Base-by-base conservation (phyloP, 2,888 invertebrate genomes). In the Candidula unifasciata region DNA sequence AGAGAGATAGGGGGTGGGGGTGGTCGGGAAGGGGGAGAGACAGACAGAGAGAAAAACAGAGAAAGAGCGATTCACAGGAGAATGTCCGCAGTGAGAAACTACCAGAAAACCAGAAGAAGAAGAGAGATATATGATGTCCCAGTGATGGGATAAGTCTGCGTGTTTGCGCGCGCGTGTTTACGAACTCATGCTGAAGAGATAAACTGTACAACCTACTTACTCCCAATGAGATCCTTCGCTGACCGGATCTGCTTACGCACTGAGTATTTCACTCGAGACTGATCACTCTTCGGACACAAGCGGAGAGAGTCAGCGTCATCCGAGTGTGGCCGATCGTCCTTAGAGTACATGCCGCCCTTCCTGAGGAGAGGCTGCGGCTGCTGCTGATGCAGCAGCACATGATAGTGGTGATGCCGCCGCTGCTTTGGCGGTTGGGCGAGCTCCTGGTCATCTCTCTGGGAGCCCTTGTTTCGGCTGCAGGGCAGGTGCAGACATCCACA, bases 401-500 rank as follows among this genome's bases (percentile, higher is more conserved):
- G 79, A 5, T 60, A 35, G 44, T 74, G 82, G 35, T 44, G 82
- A 13, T 74, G 82, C 10, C 30, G 77, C 27, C 37, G 64, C 27
- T 30, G 71, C 57, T 27, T 57, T 24, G 35, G 18, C 16, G 64
- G 30, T 21, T 73, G 71, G 27, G 24, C 60, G 0, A 27, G 73
- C 27, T 60, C 81, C 13, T 82, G 74, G 1, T 82, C 82, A 24
- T 82, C 76, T 44, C 68, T 8, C 30, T 52, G 3, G 35, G 66
- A 60, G n/a, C 30, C 37, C 52, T n/a, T 44, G 2, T 66, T 44
- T 68, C 52, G 76, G 68, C 76, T 76, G 68, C 82, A 82, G 52
- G 82, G 82, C 66, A 82, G 73, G 77, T 76, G 82, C 24, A 82
- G 66, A 18, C 82, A 82, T 52, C 82, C 82, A 44, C 77, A 82